These are phyloP conservation scores for human (Homo sapiens) DNA, from an alignment of 2,113 vertebrate species.

Conservation along the genomic window DNA sequence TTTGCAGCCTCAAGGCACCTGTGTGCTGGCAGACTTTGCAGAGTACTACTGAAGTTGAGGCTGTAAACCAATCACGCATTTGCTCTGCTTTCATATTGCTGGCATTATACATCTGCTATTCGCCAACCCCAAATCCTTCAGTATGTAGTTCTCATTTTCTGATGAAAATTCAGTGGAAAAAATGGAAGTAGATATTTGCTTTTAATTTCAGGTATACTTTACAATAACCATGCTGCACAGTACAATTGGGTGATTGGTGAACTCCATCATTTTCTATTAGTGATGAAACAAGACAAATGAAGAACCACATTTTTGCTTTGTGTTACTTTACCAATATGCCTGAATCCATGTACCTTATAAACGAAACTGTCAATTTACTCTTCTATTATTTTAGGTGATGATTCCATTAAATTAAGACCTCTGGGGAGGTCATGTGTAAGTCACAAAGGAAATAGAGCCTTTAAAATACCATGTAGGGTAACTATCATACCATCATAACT, in stretches of 20 bases:
- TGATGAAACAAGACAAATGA: not conserved
- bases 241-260: not conserved
- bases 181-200: not conserved
- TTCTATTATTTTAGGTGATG: not conserved
- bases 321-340: not conserved
- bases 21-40: not conserved
- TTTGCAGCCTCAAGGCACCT: not conserved
- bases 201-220: not conserved
- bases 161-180: not conserved
- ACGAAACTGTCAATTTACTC: not conserved
- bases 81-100: not conserved
- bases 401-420: conserved; percentile 12
- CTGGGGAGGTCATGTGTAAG: not conserved
- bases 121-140: not conserved
- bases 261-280: not conserved
- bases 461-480: not conserved
- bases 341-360: not conserved
- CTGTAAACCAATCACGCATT: not conserved
- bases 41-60: not conserved
- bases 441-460: not conserved
- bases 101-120: not conserved
- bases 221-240: not conserved
- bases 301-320: not conserved
- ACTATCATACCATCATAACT: not conserved
- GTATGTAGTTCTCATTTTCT: not conserved